Conservation (phyloP, 2,888 invertebrate genomes). For the Cataglyphis cursor region DNA sequence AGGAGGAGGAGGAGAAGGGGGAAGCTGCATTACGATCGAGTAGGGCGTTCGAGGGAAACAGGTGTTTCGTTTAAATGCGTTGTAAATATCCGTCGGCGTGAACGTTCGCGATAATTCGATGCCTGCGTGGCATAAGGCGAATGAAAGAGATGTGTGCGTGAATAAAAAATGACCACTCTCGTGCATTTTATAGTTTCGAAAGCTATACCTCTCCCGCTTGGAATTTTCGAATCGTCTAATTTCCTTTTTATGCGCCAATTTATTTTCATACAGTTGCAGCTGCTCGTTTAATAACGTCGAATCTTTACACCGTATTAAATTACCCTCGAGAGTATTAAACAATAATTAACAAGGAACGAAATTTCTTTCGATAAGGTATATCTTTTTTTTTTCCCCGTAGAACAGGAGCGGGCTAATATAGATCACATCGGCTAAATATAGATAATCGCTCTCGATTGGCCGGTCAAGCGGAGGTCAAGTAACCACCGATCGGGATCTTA, state of each 20-base stretch:
- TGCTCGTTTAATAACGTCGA: constrained; percentile 6
- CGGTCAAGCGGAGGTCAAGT: constrained; percentile 63
- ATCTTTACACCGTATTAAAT: neutral
- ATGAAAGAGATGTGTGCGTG: constrained; percentile 41
- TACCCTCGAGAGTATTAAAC: neutral
- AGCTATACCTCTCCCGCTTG: neutral
- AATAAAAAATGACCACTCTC: constrained; percentile 53
- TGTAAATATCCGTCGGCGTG: constrained; percentile 53
- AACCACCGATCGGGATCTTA: constrained; percentile 73
- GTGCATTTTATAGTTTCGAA: constrained; percentile 32
- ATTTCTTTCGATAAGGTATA: neutral
- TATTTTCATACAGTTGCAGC: constrained; percentile 8
- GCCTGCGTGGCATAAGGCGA: constrained; percentile 41
- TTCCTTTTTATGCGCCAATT: neutral
- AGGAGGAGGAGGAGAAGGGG: neutral
- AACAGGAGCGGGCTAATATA: constrained; percentile 27
- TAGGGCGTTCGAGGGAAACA: constrained; percentile 48
- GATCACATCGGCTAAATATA: constrained; percentile 61
- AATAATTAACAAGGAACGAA: constrained; percentile 2
- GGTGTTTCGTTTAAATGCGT: constrained; percentile 54
- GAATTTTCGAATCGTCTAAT: neutral
- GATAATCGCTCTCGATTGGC: constrained; percentile 59
- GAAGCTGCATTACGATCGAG: constrained; percentile 36
- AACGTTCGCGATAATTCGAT: constrained; percentile 52
- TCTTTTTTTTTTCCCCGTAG: neutral